Evolutionary conservation across 2,888 invertebrate species (phyloP), one percentile per base, ranked within the genome.

Genomic region (Agonopterix heracliana): DNA sequence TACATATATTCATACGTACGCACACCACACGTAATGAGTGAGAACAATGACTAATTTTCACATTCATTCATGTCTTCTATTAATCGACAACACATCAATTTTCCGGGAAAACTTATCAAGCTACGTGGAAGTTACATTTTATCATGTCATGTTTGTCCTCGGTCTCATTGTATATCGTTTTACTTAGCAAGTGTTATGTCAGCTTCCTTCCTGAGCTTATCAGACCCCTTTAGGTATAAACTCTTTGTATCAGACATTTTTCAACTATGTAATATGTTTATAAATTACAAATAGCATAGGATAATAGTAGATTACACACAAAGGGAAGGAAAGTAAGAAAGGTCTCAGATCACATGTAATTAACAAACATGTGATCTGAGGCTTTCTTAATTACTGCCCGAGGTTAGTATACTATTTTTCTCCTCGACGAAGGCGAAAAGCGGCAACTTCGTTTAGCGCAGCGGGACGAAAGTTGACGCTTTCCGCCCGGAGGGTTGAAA

Each of bases 171-270:
- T 53, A 53, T 51, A 61, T 53, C 56, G 48, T 42, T 40, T 50
- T 53, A 47, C 55, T 48, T 55, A 54, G 38, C 48, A 52, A 52
- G 43, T 13, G 35, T 65, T 63, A 66, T 61, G 58, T 70, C 67
- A 63, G 57, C 64, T 71, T 78, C 76, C 71, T 72, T 72, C 64
- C 66, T 62, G 54, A 48, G 44, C n/a, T 45, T 36, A 45, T 45
- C 36, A 35, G 36, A n/a, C 36, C n/a, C n/a, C n/a, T n/a, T n/a
- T n/a, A n/a, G n/a, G n/a, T n/a, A n/a, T n/a, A n/a, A n/a, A n/a
- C n/a, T n/a, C n/a, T n/a, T n/a, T n/a, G n/a, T n/a, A n/a, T n/a
- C n/a, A 35, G 36, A n/a, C 36, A 26, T 26, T 5, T 26, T 26
- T 26, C 26, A 26, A 10, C n/a, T 38, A 38, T 38, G n/a, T 38